Base-by-base conservation (phyloP, 2,888 invertebrate genomes). In the Chaitophorus viminalis region DNA sequence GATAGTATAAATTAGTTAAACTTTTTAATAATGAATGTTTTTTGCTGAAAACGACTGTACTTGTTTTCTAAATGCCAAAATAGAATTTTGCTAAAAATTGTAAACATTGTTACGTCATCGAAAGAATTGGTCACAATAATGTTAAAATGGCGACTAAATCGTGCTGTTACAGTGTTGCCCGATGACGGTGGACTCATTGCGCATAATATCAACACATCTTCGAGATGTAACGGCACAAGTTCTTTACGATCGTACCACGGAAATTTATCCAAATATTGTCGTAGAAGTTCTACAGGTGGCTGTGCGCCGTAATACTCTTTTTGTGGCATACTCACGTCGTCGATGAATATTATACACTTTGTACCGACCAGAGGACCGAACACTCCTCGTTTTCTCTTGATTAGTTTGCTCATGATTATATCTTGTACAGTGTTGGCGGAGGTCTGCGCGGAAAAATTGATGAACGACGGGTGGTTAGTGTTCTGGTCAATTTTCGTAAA, bases 401-500 rank as follows among this genome's bases (percentile, higher is more conserved):
- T 98, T 90, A 98, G 92, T 92, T 98, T 98, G 4, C 95, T 95
- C 97, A 98, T 97, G 75, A 98, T 96, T 85, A 98, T 97, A 90
- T 97, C 97, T 92, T 98, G 98, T 0, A 97, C 97, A 91, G 97
- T 96, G 92, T 96, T 97, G 52, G 98, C 97, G 29, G 96, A 95
- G 0, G 98, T 98, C 92, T 98, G 97, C 0, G 98, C 98, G 0
- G 98, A 98, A 91, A 98, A 98, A 90, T 96, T 97, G 90, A 98
- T 95, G 89, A 97, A 95, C 65, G 97, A 92, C 0, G 98, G 96
- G 90, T 96, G 96, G 91, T 95, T 98, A 0, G 94, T 91, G 76
- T 94, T 93, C 0, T 95, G 94, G 91, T 98, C 95, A 89, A 97
- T 94, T 91, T 94, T 95, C 91, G 95, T 96, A 77, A 97, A 92